These are phyloP conservation scores for Wasmannia auropunctata DNA, from an alignment of 1,140 invertebrate species.

Conservation along the genomic window DNA sequence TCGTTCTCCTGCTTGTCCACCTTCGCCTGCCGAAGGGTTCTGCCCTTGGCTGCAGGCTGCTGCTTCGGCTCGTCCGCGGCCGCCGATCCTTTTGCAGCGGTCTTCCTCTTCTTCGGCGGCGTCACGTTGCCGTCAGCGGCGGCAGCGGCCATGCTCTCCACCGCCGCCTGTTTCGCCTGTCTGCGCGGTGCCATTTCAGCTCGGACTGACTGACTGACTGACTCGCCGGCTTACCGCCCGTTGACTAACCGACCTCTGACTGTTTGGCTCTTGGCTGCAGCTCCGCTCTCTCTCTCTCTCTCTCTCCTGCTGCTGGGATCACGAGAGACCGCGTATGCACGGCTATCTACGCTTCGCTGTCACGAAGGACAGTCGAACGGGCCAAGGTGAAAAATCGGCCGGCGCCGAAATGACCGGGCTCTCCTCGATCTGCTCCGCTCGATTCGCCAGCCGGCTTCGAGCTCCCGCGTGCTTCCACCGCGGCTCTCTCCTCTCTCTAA, in stretches of 20 bases:
- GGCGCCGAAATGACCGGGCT: background rate
- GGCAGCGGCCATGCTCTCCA: background rate
- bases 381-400: background rate
- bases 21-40: background rate
- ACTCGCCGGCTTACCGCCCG: background rate
- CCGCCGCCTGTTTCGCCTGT: conserved; percentile 9
- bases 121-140: conserved; percentile 17
- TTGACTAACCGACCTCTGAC: background rate
- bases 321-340: background rate
- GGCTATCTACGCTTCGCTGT: background rate
- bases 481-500: background rate
- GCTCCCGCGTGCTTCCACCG: background rate
- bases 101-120: conserved; percentile 51
- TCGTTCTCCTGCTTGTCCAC: background rate
- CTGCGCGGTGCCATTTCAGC: conserved; percentile 60
- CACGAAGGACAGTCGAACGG: background rate
- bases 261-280: background rate
- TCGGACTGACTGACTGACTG: background rate
- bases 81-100: background rate
- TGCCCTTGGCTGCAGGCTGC: background rate
- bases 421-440: background rate
- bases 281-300: background rate
- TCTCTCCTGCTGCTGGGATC: background rate
- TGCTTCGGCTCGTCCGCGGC: background rate
- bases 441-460: background rate